Evolutionary conservation across 2,113 vertebrate genomes (phyloP), one percentile per base, ranked within the genome.

Genomic region (Corydoras maculifer): DNA sequence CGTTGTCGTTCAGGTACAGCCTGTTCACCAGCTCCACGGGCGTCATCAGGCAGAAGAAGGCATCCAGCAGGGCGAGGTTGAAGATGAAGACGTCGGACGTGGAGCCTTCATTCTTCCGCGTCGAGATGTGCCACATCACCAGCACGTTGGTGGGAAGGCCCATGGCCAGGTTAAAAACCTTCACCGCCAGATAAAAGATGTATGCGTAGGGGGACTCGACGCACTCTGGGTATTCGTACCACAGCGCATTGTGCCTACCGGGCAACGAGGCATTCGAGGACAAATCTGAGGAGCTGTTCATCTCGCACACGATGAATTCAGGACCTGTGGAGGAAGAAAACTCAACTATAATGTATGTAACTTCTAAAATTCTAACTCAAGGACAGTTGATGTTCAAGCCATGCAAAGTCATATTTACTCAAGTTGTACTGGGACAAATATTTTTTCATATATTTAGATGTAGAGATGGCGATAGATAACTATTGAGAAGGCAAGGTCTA

Each of bases 31-130:
- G 55, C 0, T 89, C 87, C 0, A 86, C 55, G 0, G 84, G 83
- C 0, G 82, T 84, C 86, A 86, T 88, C 15, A 91, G 75, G 79
- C 87, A 86, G 76, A 90, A 90, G 70, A 75, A 87, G 2, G 82
- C 71, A 0, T 90, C 90, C 65, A 90, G 60, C 2, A 86, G 2
- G 0, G 88, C 87, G 48, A 91, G 81, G 76, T 81, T 89, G 35
- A 90, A 75, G 75, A 89, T 84, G 70, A 90, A 91, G 65, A 85
- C 72, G 73, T 90, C 84, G 0, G 85, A 90, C 0, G 87, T 91
- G 29, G 82, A 84, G 0, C 81, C 53, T 3, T 88, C 84, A 0
- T 72, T 83, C 67, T 84, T 88, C 63, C 70, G 81, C 1, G 51
- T 70, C 8, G 31, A 29, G 10, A 89, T 87, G 69, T 84, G 81